Evolutionary conservation across 2,113 vertebrate species (phyloP).

Genomic region (Notarius quadriscutis): DNA sequence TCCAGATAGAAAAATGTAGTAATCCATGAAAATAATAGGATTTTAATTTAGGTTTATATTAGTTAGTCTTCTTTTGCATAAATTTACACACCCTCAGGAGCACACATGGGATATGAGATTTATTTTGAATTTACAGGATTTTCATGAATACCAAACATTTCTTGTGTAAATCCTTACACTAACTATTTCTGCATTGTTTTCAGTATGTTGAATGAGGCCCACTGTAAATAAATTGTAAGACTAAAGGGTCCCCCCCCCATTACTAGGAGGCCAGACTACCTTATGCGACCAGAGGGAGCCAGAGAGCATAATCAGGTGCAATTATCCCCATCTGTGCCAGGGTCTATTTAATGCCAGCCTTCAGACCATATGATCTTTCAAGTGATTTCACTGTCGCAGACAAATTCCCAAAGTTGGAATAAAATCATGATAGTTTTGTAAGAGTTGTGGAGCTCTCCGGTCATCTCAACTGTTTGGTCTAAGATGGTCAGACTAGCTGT

Average conservation of each 20-base stretch:
- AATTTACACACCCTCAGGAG: neutral
- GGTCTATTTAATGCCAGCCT: neutral
- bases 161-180: neutral
- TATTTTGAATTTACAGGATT: neutral
- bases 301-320: neutral
- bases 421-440: too few species aligned
- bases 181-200: neutral
- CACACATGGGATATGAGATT: neutral
- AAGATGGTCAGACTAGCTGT: too few species aligned
- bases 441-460: too few species aligned
- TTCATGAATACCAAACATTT: neutral
- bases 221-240: neutral
- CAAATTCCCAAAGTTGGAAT: too few species aligned
- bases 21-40: neutral
- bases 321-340: neutral
- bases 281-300: neutral
- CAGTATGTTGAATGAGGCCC: neutral
- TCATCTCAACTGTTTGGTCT: too few species aligned
- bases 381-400: too few species aligned
- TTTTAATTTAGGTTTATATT: neutral
- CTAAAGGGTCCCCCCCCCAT: too few species aligned
- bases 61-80: neutral
- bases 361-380: too few species aligned
- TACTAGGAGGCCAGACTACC: neutral
- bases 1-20: neutral